Base-by-base conservation (phyloP, 2,888 invertebrate genomes). In the Aleiodes leptofemur region DNA sequence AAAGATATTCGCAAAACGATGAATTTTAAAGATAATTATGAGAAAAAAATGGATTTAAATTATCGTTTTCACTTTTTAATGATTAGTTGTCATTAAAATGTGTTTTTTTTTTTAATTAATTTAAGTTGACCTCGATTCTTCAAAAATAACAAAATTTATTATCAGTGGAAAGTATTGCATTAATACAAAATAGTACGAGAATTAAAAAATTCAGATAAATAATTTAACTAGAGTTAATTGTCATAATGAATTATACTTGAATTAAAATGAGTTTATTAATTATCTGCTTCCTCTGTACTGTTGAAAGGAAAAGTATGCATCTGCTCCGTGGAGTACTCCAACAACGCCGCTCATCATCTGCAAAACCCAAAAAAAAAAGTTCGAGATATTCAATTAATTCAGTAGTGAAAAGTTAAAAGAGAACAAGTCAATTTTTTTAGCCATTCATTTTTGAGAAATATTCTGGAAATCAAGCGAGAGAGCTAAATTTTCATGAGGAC, bases 331-430 rank as follows among this genome's bases (percentile, higher is more conserved):
- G 0, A 96, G 86, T 48, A 95, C 89, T 16, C 95, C 95, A 29
- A 95, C 92, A 14, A 95, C 90, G 69, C 94, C 94, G 64, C 96
- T 96, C 81, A 96, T 91, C 83, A 95, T 94, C 96, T 97, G 91
- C 73, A 93, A 93, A 82, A 85, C 81, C 86, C 85, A 81, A 79
- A 74, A 56, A 56, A 23, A 23, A 23, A 23, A 23, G 2, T 23
- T 23, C 23, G 2, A 2, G 2, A 23, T 23, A 23, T 23, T 74
- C 61, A 50, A 75, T 66, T 50, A 77, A 77, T n/a, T 64, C 13
- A 76, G 72, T 23, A 57, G 23, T 23, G 23, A 23, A 23, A 23
- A 23, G 23, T 23, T 1, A 23, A 23, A 23, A 23, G 23, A 23
- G 23, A 23, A 23, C 2, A 23, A 23, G 23, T 23, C 23, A 23